Base-by-base conservation (phyloP, 53 echinoderm and acorn worm species). In the Stichopus horrens region DNA sequence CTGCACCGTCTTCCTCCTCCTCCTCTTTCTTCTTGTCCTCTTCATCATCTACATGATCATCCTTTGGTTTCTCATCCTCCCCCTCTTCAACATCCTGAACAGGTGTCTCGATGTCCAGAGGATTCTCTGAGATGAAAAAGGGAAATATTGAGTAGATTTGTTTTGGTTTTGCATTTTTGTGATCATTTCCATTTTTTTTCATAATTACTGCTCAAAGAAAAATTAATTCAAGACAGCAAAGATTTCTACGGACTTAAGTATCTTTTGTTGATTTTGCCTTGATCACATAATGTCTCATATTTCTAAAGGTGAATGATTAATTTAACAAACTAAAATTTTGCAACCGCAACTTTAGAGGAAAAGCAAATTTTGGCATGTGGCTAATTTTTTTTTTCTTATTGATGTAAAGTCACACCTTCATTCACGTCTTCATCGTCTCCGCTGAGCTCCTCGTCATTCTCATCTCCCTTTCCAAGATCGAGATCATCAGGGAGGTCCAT, bases 401-500 rank as follows among this genome's bases (percentile, higher is more conserved):
- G 37, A 37, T 2, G 37, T 37, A 37, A 37, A 37, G 37, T 58
- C 83, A 86, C 56, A 93, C 93, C 95, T 89, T 91, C 88, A 65
- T 88, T 90, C 4, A 85, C 88, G 4, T 73, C 77, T 52, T 89
- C 92, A 76, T 91, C 95, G 51, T 91, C 94, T 83, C 92, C 95
- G 20, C 60, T 58, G 16, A 91, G 88, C 8, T 95, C 91, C 56
- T 93, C 93, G 66, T 90, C 90, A 60, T 94, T 93, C 89, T 76
- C 89, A 65, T 93, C 90, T 63, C 91, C 89, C 0, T 86, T 89
- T 74, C 94, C 97, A n/a, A 97, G 87, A 57, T 92, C 89, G 13
- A 97, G 93, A 76, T 97, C 97, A 87, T 97, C 95, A 0, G 97
- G 97, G 68, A 97, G 92, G 91, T 97, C 95, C 67, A 97, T 88